Evolutionary conservation across 2,113 vertebrate species (phyloP), one percentile per base, ranked within the genome.

Genomic region (Hippocampus abdominalis): DNA sequence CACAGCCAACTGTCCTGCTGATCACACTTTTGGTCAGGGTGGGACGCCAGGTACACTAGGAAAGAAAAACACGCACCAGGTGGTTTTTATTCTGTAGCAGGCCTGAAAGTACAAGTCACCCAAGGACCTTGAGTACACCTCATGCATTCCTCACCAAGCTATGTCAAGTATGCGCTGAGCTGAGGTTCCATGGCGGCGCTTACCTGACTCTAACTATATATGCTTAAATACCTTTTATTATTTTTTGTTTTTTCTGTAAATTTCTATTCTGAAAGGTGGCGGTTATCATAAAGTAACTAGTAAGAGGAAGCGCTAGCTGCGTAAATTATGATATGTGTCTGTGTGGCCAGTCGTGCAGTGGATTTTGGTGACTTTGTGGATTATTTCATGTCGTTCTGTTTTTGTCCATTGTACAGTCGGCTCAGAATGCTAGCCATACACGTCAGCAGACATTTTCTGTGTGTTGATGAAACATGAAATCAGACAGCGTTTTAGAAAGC

Each of bases 41-140:
- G 21, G 36, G 39, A n/a, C 21, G 39, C 61, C 62, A 64, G 62
- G 62, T 64, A 42, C 3, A 39, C 39, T 13, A 61, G 81, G 83
- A 85, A 89, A 86, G 81, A 88, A 81, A 86, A 86, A 87, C 82
- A 82, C 44, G 3, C 39, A 46, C 81, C 88, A 88, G 86, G 80
- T 88, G 88, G 86, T 64, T 61, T 89, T 89, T 89, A 88, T 88
- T 88, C 77, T 62, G 79, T 32, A 69, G 70, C 79, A 73, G 76
- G 73, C 82, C 83, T 39, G 39, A 39, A 78, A 42, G 39, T 75
- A 16, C 54, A 57, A 57, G 23, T 27, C 72, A 74, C 78, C 70
- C 61, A 25, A 74, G 83, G 81, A 82, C 81, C 76, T 71, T 84
- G 79, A 82, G 87, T 83, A 83, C 81, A 87, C 64, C 78, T 83